These are phyloP conservation scores for Leptinotarsa lineolata DNA, from an alignment of 1,140 invertebrate genomes.

Conservation along the genomic window DNA sequence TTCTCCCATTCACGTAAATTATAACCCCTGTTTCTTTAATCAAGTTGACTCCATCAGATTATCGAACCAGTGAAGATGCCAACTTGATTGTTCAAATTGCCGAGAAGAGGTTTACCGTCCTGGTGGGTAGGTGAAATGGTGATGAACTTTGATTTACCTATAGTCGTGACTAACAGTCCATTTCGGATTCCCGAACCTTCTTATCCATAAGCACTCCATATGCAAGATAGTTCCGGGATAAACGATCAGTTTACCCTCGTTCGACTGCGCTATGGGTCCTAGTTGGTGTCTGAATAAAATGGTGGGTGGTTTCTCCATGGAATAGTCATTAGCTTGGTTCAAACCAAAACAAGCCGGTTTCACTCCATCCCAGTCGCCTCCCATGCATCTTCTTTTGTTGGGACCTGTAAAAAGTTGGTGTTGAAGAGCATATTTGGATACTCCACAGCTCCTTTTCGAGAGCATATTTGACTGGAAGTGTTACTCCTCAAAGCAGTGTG, in stretches of 20 bases:
- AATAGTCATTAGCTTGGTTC: constrained; percentile 84
- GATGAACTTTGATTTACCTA: constrained; percentile 56
- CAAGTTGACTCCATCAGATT: too few species aligned
- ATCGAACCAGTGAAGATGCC: too few species aligned
- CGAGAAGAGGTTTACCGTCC: too few species aligned
- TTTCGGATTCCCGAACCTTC: constrained; percentile 80
- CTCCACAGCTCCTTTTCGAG: too few species aligned
- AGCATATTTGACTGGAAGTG: too few species aligned
- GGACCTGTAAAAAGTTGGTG: constrained; percentile 44
- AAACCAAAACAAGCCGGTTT: constrained; percentile 79
- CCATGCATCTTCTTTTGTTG: constrained; percentile 68
- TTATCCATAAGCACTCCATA: constrained; percentile 86
- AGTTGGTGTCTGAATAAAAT: constrained; percentile 79
- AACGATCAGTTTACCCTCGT: constrained; percentile 81
- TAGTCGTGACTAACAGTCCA: constrained; percentile 77
- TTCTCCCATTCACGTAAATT: too few species aligned
- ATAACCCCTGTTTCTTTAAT: too few species aligned
- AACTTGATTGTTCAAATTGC: too few species aligned
- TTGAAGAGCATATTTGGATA: too few species aligned
- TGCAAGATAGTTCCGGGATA: constrained; percentile 83
- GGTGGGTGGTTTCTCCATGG: constrained; percentile 83
- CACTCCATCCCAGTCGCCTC: constrained; percentile 77
- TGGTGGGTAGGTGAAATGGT: background rate
- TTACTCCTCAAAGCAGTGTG: too few species aligned
- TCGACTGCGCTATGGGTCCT: constrained; percentile 84